Evolutionary conservation across 2,888 invertebrate species (phyloP).

Genomic region (Bellardia pandia): DNA sequence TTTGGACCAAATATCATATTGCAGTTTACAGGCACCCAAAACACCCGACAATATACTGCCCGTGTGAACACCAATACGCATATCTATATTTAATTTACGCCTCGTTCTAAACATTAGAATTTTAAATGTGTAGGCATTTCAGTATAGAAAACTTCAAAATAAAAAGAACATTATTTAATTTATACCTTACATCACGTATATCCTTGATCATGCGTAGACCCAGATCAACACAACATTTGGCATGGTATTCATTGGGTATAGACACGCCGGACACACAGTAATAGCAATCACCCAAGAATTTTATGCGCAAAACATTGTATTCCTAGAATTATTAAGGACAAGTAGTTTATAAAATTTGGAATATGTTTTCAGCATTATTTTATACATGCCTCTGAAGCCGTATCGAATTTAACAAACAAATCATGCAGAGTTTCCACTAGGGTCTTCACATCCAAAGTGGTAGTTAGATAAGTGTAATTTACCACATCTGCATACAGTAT

Average conservation of each 20-base stretch:
- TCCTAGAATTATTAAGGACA: constrained; percentile 84
- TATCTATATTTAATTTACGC: constrained; percentile 93
- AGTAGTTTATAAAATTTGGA: no score
- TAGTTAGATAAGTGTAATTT: constrained; percentile 92
- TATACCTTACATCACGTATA: constrained; percentile 91
- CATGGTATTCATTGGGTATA: constrained; percentile 90
- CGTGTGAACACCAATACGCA: constrained; percentile 98
- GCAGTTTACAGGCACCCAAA: constrained; percentile 97
- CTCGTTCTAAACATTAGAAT: constrained; percentile 86
- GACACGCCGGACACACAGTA: constrained; percentile 96
- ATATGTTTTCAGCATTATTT: not conserved
- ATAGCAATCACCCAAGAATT: constrained; percentile 97
- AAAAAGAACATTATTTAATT: not conserved
- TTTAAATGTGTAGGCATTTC: not conserved
- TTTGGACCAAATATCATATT: constrained; percentile 97
- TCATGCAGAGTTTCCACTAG: constrained; percentile 95
- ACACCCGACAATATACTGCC: constrained; percentile 96
- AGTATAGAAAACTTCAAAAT: not conserved
- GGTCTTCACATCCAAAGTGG: constrained; percentile 91
- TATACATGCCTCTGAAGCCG: constrained; percentile 90
- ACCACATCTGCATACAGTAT: constrained; percentile 97
- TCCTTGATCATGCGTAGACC: constrained; percentile 97
- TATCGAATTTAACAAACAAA: constrained; percentile 95
- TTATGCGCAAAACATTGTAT: constrained; percentile 92
- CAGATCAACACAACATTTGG: constrained; percentile 94